phyloP scores from a whole-genome alignment of 2,888 invertebrate genomes.

The Drosophila barbarae region DNA sequence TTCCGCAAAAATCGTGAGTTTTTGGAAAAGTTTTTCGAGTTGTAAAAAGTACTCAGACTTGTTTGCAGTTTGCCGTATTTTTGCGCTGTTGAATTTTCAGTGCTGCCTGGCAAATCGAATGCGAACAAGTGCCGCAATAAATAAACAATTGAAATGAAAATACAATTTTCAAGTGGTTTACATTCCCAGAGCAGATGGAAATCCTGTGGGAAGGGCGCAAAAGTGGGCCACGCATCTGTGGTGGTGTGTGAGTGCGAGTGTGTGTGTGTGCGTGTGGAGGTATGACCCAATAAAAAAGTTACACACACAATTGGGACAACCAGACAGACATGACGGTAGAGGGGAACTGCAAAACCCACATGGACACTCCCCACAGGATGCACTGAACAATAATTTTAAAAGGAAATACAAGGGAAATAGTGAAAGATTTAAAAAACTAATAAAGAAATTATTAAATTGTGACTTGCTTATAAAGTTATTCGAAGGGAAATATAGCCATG shows the following conservation, averaged over 20 bases:
- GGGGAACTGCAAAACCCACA: conserved; percentile 9
- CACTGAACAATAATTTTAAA: not conserved
- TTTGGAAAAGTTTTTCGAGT: conserved; percentile 21
- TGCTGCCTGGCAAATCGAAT: conserved; percentile 72
- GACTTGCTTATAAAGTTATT: not conserved
- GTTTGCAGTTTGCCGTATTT: conserved; percentile 25
- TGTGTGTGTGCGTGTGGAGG: conserved; percentile 35
- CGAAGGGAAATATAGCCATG: not conserved
- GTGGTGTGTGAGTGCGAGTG: conserved; percentile 16
- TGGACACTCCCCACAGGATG: conserved; percentile 13
- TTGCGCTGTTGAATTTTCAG: conserved; percentile 37
- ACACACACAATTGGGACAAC: conserved; percentile 17
- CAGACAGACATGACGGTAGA: conserved; percentile 29
- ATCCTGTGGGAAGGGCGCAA: conserved; percentile 26
- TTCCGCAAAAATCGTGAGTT: conserved; percentile 9
- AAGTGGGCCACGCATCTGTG: conserved; percentile 19
- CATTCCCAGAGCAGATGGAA: conserved; percentile 46
- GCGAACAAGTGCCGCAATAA: conserved; percentile 74
- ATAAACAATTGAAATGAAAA: conserved; percentile 76
- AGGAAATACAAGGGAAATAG: not conserved
- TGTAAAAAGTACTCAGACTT: conserved; percentile 16
- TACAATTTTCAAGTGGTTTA: conserved; percentile 75
- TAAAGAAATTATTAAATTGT: not conserved
- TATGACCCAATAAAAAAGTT: conserved; percentile 64
- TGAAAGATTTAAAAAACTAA: fast-evolving